Conservation (phyloP, 2,888 invertebrate species). For the Hyles lineata region DNA sequence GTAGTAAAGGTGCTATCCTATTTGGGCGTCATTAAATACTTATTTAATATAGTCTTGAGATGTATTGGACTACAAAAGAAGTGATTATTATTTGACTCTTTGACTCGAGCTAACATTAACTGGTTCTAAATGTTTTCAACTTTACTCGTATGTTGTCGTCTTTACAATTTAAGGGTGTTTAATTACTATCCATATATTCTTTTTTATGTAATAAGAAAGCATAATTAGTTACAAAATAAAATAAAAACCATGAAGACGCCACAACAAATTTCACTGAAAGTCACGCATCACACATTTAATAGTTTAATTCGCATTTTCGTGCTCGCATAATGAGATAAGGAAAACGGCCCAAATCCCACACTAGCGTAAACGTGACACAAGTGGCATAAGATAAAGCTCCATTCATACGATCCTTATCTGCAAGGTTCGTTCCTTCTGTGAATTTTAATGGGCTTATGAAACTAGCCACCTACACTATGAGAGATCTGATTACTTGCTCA, state of each 20-base stretch:
- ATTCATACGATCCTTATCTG: conserved; percentile 30
- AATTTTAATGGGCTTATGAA: conserved; percentile 31
- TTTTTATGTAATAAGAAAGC: no score
- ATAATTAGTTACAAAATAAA: neutral
- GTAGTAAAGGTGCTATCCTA: no score
- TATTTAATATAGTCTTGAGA: no score
- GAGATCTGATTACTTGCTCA: conserved; percentile 21
- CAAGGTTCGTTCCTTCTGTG: conserved; percentile 30
- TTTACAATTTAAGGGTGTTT: no score
- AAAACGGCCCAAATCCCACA: conserved; percentile 32
- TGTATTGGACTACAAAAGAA: no score
- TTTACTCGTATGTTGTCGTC: no score
- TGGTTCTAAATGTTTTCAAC: no score
- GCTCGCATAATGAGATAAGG: conserved; percentile 22
- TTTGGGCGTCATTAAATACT: no score
- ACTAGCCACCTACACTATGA: conserved; percentile 21
- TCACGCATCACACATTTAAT: neutral
- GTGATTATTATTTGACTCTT: no score
- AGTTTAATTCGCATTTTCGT: conserved; percentile 17
- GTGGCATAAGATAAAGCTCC: conserved; percentile 28
- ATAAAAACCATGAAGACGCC: neutral
- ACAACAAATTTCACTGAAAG: neutral
- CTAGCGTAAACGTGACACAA: conserved; percentile 31
- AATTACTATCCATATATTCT: no score
- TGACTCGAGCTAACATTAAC: no score